These are phyloP conservation scores for Clostera curtula DNA, from an alignment of 2,888 invertebrate species.

Conservation along the genomic window DNA sequence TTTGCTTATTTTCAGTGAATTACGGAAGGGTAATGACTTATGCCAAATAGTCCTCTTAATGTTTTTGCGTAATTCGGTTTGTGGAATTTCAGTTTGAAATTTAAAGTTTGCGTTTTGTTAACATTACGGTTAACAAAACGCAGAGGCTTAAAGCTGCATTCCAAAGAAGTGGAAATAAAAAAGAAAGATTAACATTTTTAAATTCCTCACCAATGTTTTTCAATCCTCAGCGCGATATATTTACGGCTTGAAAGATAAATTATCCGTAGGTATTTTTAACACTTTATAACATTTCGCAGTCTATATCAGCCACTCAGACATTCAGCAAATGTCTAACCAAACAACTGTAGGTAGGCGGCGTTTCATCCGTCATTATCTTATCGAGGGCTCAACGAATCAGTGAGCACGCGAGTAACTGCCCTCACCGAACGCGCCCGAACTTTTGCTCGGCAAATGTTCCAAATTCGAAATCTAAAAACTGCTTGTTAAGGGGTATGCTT, in stretches of 20 bases:
- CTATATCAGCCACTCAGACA: slow-evolving; percentile 17
- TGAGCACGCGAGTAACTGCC: slow-evolving; percentile 61
- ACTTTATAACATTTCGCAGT: too few species aligned
- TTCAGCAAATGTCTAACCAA: slow-evolving; percentile 20
- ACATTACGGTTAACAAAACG: too few species aligned
- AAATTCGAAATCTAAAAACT: slow-evolving; percentile 39
- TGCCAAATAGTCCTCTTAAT: slow-evolving; percentile 16
- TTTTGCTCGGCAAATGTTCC: slow-evolving; percentile 29
- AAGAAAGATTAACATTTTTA: too few species aligned
- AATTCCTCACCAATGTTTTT: too few species aligned
- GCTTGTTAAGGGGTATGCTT: slow-evolving; percentile 28
- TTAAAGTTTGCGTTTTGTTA: background rate
- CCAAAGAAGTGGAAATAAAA: too few species aligned
- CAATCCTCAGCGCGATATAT: too few species aligned
- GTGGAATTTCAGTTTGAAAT: slow-evolving; percentile 5
- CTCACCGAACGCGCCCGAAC: slow-evolving; percentile 32
- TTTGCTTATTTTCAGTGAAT: too few species aligned
- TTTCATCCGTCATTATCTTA: slow-evolving; percentile 47
- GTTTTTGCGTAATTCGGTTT: slow-evolving; percentile 4
- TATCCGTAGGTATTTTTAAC: too few species aligned
- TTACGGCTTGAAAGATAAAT: too few species aligned
- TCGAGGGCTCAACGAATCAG: slow-evolving; percentile 57
- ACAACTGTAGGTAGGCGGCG: slow-evolving; percentile 27
- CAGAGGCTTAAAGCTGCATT: too few species aligned
- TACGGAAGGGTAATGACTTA: slow-evolving; percentile 33